phyloP scores from a whole-genome alignment of 2,113 vertebrate species.

The Vulpes ferrilata region DNA sequence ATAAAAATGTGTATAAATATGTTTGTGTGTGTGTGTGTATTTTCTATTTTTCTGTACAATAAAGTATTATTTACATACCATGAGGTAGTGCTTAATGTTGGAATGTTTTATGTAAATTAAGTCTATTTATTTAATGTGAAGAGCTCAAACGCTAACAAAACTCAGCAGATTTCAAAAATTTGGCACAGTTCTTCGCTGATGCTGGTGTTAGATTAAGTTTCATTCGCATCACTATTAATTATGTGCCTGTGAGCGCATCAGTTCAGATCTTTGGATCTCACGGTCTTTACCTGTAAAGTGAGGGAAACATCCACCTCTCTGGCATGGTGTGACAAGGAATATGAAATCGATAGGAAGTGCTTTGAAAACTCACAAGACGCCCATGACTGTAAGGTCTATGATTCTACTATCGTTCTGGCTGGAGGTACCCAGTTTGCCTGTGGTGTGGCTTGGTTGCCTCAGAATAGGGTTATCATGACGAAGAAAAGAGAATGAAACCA shows the following conservation, averaged over 20 bases:
- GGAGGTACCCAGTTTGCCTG: neutral
- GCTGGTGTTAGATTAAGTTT: neutral
- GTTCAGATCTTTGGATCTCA: neutral
- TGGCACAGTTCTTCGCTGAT: neutral
- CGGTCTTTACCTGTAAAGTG: neutral
- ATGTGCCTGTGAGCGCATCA: neutral
- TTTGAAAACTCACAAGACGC: neutral
- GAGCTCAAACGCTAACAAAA: neutral
- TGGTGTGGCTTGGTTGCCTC: neutral
- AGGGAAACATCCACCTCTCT: neutral
- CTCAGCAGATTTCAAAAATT: neutral
- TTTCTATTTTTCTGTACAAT: neutral
- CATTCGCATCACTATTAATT: neutral
- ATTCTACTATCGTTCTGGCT: rapidly evolving
- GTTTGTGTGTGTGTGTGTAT: neutral
- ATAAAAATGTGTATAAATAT: neutral
- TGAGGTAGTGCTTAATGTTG: neutral
- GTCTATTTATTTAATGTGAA: neutral
- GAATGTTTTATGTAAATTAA: neutral
- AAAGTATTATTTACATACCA: neutral
- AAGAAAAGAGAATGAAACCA: neutral
- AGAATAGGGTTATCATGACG: neutral
- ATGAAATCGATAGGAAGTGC: neutral
- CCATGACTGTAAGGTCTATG: rapidly evolving
- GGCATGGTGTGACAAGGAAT: too few relatives aligned